Evolutionary conservation across 2,113 vertebrate genomes (phyloP).

Genomic region (Nibea albiflora): DNA sequence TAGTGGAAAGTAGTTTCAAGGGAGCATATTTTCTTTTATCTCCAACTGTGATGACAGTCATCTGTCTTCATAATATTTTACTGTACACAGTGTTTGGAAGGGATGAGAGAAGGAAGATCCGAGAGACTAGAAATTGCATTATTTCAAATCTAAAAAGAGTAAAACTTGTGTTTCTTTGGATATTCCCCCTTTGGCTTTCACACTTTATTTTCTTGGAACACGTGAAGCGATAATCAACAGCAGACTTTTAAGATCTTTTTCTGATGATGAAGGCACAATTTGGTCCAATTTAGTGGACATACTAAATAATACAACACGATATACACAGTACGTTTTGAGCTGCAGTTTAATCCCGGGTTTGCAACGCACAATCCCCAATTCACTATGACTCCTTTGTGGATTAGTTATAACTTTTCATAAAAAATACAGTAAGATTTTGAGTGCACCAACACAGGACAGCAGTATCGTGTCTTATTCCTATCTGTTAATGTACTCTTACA

Average conservation of each 20-base stretch:
- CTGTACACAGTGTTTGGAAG: neutral
- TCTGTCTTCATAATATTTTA: neutral
- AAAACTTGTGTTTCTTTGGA: slow-evolving; percentile 5
- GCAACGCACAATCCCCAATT: slow-evolving; percentile 3
- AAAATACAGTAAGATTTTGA: neutral
- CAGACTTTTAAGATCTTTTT: slow-evolving; percentile 25
- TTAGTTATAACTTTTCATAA: neutral
- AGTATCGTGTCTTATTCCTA: neutral
- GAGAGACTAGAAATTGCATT: neutral
- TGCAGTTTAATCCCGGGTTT: neutral
- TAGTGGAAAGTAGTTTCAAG: neutral
- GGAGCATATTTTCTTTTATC: neutral
- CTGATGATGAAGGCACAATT: slow-evolving; percentile 17
- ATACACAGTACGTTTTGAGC: neutral
- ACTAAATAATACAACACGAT: neutral
- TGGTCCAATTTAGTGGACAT: slow-evolving; percentile 13
- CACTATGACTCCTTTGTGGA: neutral
- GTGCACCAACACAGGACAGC: neutral
- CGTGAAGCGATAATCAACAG: slow-evolving; percentile 6
- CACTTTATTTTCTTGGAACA: slow-evolving; percentile 17
- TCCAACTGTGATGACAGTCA: neutral
- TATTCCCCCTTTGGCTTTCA: neutral
- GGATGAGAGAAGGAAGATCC: neutral
- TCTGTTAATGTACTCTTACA: neutral
- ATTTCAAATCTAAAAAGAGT: neutral